Base-by-base conservation (phyloP, 1,140 invertebrate species). In the Nymphalis io region DNA sequence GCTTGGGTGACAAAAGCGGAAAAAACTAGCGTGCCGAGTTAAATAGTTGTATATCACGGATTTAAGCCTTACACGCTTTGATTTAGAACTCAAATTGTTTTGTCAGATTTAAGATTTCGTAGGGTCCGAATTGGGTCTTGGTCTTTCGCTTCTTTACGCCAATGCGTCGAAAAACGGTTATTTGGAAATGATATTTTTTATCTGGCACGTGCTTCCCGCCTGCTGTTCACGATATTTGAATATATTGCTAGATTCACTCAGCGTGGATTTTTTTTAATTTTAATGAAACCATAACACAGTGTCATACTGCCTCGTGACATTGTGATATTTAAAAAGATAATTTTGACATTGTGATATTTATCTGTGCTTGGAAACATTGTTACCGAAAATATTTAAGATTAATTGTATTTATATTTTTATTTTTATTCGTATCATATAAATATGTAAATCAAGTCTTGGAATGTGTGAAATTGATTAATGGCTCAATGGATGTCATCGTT, bases 1-100 rank as follows among this genome's bases (percentile, higher is more conserved):
- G 80, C 64, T 84, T 88, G 85, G 85, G 83, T 90, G 88, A 88
- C 88, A 89, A 90, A 83, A 82, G 83, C 78, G 72, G 70, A 79
- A 87, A 74, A 88, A 89, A 89, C 74, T 74, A 72, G 70, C 58
- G 51, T 70, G 75, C 80, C 15, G 11, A 27, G 16, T 40, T 12
- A 79, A 78, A 78, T 57, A 42, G 68, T 48, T 58, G 48, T 48
- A 27, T 23, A 27, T 18, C 20, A 59, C 11, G 4, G 20, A 48
- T 65, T 65, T 60, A 39, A 23, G 27, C 18, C 44, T 44, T 65
- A 60, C 16, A 8, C n/a, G 12, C 12, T 3, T 44, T 38, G 57
- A 18, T 16, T 15, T 65, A 71, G 42, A 46, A 15, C 39, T 55
- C 16, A 70, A 70, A 69, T 73, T 74, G 55, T 65, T 72, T 67